Percentiles rank a stretch among this genome's conserved stretches.
phyloP scores from a whole-genome alignment of 2,113 vertebrate genomes.

The Labeo rohita region DNA sequence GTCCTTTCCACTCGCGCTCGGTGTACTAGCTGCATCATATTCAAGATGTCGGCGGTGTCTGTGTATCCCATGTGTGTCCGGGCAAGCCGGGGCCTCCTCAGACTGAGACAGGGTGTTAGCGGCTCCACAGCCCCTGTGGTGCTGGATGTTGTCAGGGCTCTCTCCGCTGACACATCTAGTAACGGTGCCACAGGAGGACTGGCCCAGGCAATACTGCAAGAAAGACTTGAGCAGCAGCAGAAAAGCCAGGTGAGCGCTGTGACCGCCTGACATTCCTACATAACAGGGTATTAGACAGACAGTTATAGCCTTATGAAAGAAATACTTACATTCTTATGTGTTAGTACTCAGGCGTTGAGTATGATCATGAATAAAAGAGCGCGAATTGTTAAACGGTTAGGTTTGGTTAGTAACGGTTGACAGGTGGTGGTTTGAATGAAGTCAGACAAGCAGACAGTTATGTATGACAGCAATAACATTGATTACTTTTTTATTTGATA shows the following conservation, averaged over 20 bases:
- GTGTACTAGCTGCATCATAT: conserved; percentile 59
- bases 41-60: conserved; percentile 78
- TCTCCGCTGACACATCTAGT: conserved; percentile 60
- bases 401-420: not conserved
- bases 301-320: not conserved
- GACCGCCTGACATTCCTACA: conserved; percentile 4
- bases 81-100: conserved; percentile 70
- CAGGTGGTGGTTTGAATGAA: conserved; percentile 38
- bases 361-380: not conserved
- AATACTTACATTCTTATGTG: not conserved
- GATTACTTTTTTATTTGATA: not conserved
- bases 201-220: conserved; percentile 77
- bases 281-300: not conserved
- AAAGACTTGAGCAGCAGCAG: conserved; percentile 71
- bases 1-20: conserved; percentile 66
- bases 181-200: conserved; percentile 66
- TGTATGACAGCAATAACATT: conserved; percentile 6
- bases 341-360: not conserved
- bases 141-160: conserved; percentile 53
- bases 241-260: conserved; percentile 66
- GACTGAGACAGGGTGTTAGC: conserved; percentile 54
- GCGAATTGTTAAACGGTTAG: not conserved
- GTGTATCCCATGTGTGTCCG: conserved; percentile 79
- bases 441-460: not conserved
- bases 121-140: not conserved